A percentile compares a stretch with the other conserved stretches of the same genome.
Conservation (phyloP, 2,888 invertebrate species). For the Tholera decimalis region DNA sequence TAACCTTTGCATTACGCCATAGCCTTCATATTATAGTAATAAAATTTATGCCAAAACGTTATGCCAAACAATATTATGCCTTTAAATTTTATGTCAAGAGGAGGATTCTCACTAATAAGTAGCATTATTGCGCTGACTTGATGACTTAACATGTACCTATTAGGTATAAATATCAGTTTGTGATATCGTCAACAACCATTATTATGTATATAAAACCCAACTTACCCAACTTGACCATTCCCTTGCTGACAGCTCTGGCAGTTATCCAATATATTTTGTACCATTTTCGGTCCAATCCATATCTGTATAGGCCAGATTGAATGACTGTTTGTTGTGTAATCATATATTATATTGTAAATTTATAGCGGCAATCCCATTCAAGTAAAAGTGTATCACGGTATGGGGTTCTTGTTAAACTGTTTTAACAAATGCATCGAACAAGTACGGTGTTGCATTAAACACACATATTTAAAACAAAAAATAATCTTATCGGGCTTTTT, state of each 20-base stretch:
- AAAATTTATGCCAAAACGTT: no score
- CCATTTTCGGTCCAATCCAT: constrained; percentile 55
- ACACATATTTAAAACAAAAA: background rate
- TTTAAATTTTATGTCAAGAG: no score
- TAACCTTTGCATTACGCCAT: no score
- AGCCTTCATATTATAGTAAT: no score
- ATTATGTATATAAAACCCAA: no score
- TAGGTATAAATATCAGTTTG: no score
- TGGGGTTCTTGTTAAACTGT: constrained; percentile 11
- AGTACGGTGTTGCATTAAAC: background rate
- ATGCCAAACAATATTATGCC: no score
- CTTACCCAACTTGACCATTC: background rate
- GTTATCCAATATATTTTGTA: constrained; percentile 61
- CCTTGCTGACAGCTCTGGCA: constrained; percentile 42
- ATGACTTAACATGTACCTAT: no score
- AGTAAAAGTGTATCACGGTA: constrained; percentile 32
- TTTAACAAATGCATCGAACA: background rate
- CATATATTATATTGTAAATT: constrained; percentile 39
- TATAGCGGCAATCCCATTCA: constrained; percentile 25
- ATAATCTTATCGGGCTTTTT: no score
- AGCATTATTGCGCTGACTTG: no score
- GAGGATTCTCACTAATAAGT: no score
- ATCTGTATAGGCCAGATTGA: constrained; percentile 60
- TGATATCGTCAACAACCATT: no score
- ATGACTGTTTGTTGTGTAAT: constrained; percentile 49